Evolutionary conservation across 1,140 invertebrate genomes (phyloP).

Genomic region (Meloidogyne floridensis): DNA sequence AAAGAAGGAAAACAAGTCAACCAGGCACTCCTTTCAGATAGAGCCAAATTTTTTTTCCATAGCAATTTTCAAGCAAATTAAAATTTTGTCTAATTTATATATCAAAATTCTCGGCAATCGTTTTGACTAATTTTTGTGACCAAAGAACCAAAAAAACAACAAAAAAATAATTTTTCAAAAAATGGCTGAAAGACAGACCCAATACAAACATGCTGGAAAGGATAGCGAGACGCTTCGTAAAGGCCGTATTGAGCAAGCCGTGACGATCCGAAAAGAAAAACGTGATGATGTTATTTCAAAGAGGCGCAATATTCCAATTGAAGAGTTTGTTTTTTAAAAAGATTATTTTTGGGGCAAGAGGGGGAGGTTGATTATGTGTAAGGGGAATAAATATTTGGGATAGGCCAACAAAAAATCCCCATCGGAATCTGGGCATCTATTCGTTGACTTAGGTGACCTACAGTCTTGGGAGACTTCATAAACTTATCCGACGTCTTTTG

Average conservation of each 20-base stretch:
- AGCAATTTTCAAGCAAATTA: conserved; percentile 12
- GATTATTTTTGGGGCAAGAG: not conserved
- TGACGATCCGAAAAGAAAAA: conserved; percentile 93
- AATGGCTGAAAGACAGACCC: conserved; percentile 56
- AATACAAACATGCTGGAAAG: conserved; percentile 65
- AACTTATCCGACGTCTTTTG: no score
- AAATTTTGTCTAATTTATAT: conserved; percentile 3
- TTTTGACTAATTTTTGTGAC: not conserved
- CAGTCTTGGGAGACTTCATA: no score
- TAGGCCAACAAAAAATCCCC: no score
- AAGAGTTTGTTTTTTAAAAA: conserved; percentile 25
- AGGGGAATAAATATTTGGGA: no score
- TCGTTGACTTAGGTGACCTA: no score
- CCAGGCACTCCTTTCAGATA: no score
- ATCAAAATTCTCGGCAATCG: not conserved
- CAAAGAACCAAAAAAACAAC: not conserved
- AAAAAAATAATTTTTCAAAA: conserved; percentile 1
- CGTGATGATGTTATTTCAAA: conserved; percentile 92
- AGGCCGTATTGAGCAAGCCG: conserved; percentile 84
- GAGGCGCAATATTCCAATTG: conserved; percentile 79
- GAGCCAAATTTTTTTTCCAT: not conserved
- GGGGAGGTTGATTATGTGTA: not conserved
- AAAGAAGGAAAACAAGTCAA: no score
- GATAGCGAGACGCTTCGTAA: conserved; percentile 61
- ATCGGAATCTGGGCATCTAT: no score